Base-by-base conservation (phyloP, 2,797 vertebrate species). In the Pipistrellus pipistrellus region DNA sequence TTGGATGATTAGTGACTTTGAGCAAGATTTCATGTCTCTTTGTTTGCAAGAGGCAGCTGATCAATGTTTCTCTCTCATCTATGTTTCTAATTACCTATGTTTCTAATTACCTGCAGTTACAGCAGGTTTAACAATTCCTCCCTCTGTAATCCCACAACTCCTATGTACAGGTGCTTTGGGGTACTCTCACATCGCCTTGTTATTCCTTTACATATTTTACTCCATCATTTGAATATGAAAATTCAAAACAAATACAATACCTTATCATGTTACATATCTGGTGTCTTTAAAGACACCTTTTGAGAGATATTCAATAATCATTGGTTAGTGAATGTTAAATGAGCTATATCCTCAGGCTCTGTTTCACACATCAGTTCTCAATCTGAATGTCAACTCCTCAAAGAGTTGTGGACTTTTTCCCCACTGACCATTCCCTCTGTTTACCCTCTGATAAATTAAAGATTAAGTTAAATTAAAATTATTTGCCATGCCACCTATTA, bases 381-480 rank as follows among this genome's bases (percentile, higher is more conserved):
- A n/a, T 13, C 30, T 71, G 72, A 84, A 73, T 20, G 3, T 35
- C 41, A 92, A 15, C 14, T 72, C 18, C 38, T 81, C n/a, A 59
- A 72, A 55, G 44, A 64, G 46, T 84, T 66, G 62, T 62, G 14
- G 62, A 1, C 4, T 92, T 21, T 73, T 62, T 64, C 69, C 32
- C 30, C n/a, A 17, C 76, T 86, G 57, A 81, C 14, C 3, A 51
- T 35, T 59, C 82, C 32, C 32, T 86, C 78, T 1, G 64, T 30
- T 46, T 92, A 55, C 7, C 5, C 3, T 86, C 8, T 76, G 14
- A 53, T 25, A 57, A 25, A 84, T 38, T 72, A 62, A 85, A 83
- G 7, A 64, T 8, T 88, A 90, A 68, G 18, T 76, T 92, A 59
- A 72, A 93, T 80, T 44, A 62, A 72, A 91, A 92, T 84, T 55